Evolutionary conservation across 1,140 invertebrate species (phyloP).

Genomic region (Helicoverpa armigera): DNA sequence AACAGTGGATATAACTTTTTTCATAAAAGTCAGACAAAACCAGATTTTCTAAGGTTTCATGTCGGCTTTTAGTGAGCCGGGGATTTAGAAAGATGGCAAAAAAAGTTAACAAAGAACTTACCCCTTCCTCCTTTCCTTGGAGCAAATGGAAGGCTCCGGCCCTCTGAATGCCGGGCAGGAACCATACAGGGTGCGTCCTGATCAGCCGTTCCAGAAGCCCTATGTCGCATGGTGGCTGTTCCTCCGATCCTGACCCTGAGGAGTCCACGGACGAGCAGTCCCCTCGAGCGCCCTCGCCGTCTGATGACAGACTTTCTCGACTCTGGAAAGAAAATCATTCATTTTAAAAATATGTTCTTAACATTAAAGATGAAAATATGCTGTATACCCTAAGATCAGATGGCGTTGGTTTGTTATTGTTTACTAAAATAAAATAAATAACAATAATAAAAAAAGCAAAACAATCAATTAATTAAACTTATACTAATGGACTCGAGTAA

Average conservation of each 20-base stretch:
- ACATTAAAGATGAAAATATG: no score
- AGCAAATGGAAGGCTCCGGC: conserved; percentile 97
- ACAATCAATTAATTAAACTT: not conserved
- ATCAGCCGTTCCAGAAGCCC: conserved; percentile 95
- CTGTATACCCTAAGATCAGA: no score
- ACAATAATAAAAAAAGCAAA: not conserved
- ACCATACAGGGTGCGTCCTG: conserved; percentile 97
- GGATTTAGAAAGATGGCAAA: no score
- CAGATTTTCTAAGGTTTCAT: not conserved
- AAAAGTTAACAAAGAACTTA: conserved; percentile 87
- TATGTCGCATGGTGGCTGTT: conserved; percentile 91
- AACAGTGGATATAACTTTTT: not conserved
- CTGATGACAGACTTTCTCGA: conserved; percentile 83
- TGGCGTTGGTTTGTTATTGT: not conserved
- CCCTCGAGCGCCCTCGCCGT: conserved; percentile 83
- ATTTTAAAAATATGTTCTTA: no score
- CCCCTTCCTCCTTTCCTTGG: conserved; percentile 97
- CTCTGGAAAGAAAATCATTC: conserved; percentile 74
- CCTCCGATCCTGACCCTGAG: conserved; percentile 81
- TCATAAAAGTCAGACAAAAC: not conserved
- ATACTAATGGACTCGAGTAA: not conserved
- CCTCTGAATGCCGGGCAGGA: conserved; percentile 96
- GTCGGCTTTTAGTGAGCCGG: not conserved
- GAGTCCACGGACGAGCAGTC: conserved; percentile 82
- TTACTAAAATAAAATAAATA: conserved; percentile 1